Evolutionary conservation across 2,888 invertebrate species (phyloP), one percentile per base, ranked within the genome.

Genomic region (Stenurella melanura): DNA sequence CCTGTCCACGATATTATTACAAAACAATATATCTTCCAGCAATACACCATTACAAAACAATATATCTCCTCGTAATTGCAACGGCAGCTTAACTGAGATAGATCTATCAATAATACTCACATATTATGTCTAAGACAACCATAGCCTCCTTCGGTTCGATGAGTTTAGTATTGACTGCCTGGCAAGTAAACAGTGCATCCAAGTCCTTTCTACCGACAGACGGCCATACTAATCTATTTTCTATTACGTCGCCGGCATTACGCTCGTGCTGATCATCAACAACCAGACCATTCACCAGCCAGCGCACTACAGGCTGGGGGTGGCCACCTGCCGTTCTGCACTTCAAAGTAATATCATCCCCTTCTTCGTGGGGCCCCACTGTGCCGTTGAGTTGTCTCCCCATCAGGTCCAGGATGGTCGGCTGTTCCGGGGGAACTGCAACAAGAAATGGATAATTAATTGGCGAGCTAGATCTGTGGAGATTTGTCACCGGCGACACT

Each of bases 271-370:
- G 94, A 86, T 95, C 95, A 89, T 96, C 96, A 60, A 95, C 94
- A 71, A 94, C 91, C 70, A 94, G 92, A 38, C 95, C 96, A 89
- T 96, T 95, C 69, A 96, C 93, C 75, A 96, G 91, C 96, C 96
- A 96, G 57, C 80, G 71, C 30, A 96, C 96, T 74, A 93, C 92
- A 1, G 96, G 96, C 88, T 95, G 94, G 1, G 96, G 96, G 71
- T 93, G 92, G 94, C 97, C 96, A 85, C 96, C 96, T 80, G 95
- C 94, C 66, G 96, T 96, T 82, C 96, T 92, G 90, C 97, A 97
- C 76, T 95, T 96, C 85, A 97, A 92, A 74, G 94, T 93, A 81
- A 97, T 94, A 86, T 96, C 96, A 85, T 96, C 96, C 3, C 95
- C 95, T 90, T 96, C 96, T 88, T 95, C 94, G 88, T 96, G 95